Evolutionary conservation across 2,113 vertebrate species (phyloP).

Genomic region (Pseudois nayaur): DNA sequence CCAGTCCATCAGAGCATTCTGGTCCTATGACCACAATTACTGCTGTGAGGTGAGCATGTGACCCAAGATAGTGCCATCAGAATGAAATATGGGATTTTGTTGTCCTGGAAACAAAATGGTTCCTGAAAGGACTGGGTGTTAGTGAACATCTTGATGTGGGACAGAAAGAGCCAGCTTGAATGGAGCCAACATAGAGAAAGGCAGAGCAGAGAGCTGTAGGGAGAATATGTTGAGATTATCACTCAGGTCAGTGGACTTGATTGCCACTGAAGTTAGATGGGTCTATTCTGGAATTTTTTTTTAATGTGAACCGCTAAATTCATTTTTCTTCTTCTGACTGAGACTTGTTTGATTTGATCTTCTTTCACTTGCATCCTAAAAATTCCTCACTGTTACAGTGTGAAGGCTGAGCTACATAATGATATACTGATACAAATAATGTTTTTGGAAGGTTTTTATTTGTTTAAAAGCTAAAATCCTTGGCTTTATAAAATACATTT

Average conservation of each 20-base stretch:
- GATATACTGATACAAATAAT: not conserved
- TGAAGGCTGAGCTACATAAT: not conserved
- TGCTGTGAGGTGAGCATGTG: not conserved
- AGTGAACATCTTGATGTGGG: not conserved
- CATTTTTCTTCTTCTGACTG: not conserved
- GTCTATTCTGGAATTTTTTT: not conserved
- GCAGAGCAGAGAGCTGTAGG: not conserved
- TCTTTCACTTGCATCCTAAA: not conserved
- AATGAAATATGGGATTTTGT: not conserved
- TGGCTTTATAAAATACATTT: not conserved
- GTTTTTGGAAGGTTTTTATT: not conserved
- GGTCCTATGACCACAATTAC: not conserved
- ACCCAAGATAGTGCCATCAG: not conserved
- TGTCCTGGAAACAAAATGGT: not conserved
- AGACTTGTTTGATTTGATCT: not conserved
- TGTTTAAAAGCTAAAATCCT: not conserved
- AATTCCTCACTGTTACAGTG: not conserved
- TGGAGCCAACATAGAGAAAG: not conserved
- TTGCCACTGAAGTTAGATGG: not conserved
- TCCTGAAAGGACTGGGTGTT: not conserved
- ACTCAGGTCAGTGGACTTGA: not conserved
- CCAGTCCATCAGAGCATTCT: not conserved
- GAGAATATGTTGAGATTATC: not conserved
- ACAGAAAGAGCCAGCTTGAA: not conserved
- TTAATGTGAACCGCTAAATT: not conserved